Conservation (phyloP, 2,113 vertebrate species). For the Lutjanus erythropterus region DNA sequence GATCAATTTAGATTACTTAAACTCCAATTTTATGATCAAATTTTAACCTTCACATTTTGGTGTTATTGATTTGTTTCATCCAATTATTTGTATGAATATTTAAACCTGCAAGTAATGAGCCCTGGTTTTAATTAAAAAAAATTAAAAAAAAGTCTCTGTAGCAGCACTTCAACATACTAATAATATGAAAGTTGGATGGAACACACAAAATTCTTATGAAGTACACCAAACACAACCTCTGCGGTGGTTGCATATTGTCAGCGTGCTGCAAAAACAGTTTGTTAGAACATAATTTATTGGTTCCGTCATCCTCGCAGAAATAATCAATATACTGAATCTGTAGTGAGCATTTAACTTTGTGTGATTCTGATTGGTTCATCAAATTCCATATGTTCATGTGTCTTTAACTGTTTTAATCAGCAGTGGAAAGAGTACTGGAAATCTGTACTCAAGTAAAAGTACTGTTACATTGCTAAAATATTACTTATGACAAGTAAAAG, state of each 20-base stretch:
- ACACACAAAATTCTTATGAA: background rate
- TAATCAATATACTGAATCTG: background rate
- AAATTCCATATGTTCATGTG: background rate
- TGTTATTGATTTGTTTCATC: slow-evolving; percentile 1
- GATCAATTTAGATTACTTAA: background rate
- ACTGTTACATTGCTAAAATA: no score
- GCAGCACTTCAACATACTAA: background rate
- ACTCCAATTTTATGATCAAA: background rate
- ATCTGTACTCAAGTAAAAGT: no score
- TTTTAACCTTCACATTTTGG: background rate
- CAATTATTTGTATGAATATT: background rate
- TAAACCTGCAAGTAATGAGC: background rate
- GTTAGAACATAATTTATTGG: background rate
- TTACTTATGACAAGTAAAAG: no score
- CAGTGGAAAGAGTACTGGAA: no score
- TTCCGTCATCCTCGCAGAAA: background rate
- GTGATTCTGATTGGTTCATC: background rate
- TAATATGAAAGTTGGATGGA: background rate
- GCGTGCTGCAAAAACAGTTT: background rate
- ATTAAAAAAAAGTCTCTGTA: background rate
- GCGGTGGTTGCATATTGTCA: background rate
- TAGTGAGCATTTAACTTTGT: background rate
- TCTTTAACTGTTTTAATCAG: background rate
- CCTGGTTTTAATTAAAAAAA: background rate
- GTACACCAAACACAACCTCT: background rate